Percentiles rank a stretch among this genome's conserved stretches.
These are phyloP conservation scores for Dexiosoma caninum DNA, from an alignment of 2,888 invertebrate species.

Conservation along the genomic window DNA sequence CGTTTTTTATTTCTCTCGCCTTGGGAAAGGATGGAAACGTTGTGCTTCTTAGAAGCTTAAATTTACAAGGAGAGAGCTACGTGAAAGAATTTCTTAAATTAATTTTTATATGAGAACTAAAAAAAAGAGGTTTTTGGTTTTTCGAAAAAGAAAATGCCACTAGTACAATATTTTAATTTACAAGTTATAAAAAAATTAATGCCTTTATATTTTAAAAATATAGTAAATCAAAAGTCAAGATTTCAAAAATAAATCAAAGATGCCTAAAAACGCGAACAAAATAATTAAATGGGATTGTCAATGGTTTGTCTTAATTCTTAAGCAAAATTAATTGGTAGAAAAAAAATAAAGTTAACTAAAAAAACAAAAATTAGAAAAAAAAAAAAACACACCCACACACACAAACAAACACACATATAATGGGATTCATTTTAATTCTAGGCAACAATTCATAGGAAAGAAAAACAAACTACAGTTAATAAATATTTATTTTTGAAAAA, in stretches of 20 bases:
- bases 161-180: too few species aligned
- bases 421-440: conserved; percentile 26
- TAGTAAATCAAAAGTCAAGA: neutral
- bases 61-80: too few species aligned
- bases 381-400: neutral
- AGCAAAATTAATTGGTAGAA: neutral
- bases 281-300: neutral
- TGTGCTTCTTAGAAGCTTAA: too few species aligned
- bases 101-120: too few species aligned
- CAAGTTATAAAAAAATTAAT: conserved; percentile 6
- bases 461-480: conserved; percentile 32
- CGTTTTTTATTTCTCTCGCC: too few species aligned
- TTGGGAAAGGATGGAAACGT: too few species aligned
- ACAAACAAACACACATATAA: neutral
- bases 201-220: conserved; percentile 41
- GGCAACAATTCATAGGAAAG: conserved; percentile 4
- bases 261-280: neutral
- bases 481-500: conserved; percentile 61
- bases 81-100: too few species aligned
- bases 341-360: conserved; percentile 22
- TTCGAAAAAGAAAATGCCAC: neutral
- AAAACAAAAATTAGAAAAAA: neutral
- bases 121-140: neutral
- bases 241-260: neutral
- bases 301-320: neutral